These are phyloP conservation scores for Acleris laterana DNA, from an alignment of 2,888 invertebrate species.

Conservation along the genomic window DNA sequence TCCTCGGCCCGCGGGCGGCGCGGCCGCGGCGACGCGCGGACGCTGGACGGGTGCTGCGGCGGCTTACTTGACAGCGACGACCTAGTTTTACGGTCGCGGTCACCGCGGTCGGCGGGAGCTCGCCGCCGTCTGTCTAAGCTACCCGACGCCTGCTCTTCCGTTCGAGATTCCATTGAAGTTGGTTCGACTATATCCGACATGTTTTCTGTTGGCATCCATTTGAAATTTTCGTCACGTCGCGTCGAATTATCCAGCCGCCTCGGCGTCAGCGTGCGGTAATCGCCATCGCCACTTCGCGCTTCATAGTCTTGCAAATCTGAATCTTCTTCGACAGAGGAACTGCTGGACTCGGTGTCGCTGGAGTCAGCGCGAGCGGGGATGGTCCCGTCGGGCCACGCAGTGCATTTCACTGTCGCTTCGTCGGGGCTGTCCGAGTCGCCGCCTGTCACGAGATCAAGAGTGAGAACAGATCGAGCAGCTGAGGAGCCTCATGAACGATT, in stretches of 20 bases:
- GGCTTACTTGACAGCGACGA: constrained; percentile 84
- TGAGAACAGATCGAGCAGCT: constrained; percentile 29
- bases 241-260: constrained; percentile 83
- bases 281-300: constrained; percentile 84
- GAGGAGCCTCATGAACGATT: constrained; percentile 61
- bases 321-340: constrained; percentile 65
- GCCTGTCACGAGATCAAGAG: constrained; percentile 76
- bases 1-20: constrained; percentile 70
- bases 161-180: constrained; percentile 57
- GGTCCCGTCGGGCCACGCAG: constrained; percentile 75
- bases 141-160: constrained; percentile 69
- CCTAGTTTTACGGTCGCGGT: constrained; percentile 86
- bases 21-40: constrained; percentile 71
- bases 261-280: constrained; percentile 82
- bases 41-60: constrained; percentile 73
- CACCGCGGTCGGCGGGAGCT: constrained; percentile 78
- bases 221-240: constrained; percentile 87
- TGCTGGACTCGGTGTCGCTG: constrained; percentile 70
- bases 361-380: constrained; percentile 67
- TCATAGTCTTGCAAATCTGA: constrained; percentile 78
- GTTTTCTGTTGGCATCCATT: constrained; percentile 84
- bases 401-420: constrained; percentile 85
- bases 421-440: constrained; percentile 86
- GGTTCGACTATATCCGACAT: constrained; percentile 62
- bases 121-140: constrained; percentile 85